Evolutionary conservation across 2,888 invertebrate species (phyloP), one percentile per base, ranked within the genome.

Genomic region (Mellilla xanthometata): DNA sequence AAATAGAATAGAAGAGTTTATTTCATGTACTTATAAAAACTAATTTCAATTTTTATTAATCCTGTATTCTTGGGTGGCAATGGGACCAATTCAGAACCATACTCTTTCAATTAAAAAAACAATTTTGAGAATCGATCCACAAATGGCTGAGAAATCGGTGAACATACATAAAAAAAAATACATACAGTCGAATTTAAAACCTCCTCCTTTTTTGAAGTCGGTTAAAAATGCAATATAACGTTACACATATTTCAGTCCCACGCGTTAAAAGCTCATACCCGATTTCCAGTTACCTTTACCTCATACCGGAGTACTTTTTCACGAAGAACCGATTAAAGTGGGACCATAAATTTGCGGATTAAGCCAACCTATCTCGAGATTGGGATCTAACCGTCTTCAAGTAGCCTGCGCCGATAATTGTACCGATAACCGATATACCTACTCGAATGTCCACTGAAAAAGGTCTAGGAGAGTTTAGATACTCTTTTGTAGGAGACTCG

Each of bases 291-390:
- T 47, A 38, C 39, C 47, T 44, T 39, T 44, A 42, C 47, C 42
- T 48, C 45, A 52, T 53, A 45, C 36, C 42, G 39, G 41, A 35
- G 40, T 45, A 43, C 48, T 82, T 83, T 82, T 79, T 75, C 56
- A 66, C 65, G 64, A 56, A 48, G 65, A 72, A 70, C 64, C 72
- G 75, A 82, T 79, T 83, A 80, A 83, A 81, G 72, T 68, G 69
- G 60, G 62, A 66, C 82, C 71, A 84, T 87, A 85, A 86, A 85
- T 85, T 81, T 77, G 65, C 70, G 76, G 83, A 82, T 83, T 82
- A 77, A 83, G 79, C 82, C 72, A 76, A 82, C 84, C 79, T 73
- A 82, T 83, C 81, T 70, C 48, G 65, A 81, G 85, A 86, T 85
- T 77, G 78, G 78, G 68, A 87, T 86, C 86, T 77, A 63, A 63